phyloP scores from a whole-genome alignment of 1,140 invertebrate genomes.

The Cephus cinctus region DNA sequence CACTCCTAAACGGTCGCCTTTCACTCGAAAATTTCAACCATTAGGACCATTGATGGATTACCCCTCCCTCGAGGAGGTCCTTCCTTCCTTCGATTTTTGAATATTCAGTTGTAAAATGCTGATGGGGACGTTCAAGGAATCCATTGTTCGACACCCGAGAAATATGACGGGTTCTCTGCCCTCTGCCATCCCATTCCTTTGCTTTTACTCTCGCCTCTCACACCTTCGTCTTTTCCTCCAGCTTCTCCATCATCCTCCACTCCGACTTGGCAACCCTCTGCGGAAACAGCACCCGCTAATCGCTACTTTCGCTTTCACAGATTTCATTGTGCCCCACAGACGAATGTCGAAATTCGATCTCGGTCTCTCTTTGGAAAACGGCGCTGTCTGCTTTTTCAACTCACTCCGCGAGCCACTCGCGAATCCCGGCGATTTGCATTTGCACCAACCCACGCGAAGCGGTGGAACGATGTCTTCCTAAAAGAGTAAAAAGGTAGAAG shows the following conservation, averaged over 20 bases:
- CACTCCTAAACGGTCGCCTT: conserved; percentile 29
- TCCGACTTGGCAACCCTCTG: no score
- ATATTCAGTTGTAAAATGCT: conserved; percentile 28
- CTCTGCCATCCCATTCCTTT: conserved; percentile 8
- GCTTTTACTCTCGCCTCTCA: conserved; percentile 1
- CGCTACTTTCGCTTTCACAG: conserved; percentile 3
- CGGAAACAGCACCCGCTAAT: not conserved
- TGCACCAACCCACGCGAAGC: no score
- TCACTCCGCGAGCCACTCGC: no score
- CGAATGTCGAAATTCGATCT: no score
- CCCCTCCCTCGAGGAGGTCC: not conserved
- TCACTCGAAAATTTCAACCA: conserved; percentile 30
- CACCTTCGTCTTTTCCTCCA: not conserved
- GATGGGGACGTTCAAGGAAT: conserved; percentile 28
- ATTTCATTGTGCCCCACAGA: conserved; percentile 1
- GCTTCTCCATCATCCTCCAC: no score
- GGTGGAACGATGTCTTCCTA: no score
- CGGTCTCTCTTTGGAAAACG: no score
- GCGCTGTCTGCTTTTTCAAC: no score
- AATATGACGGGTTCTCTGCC: conserved; percentile 16
- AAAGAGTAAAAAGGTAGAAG: no score
- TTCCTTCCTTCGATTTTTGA: conserved; percentile 21
- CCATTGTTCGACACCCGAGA: conserved; percentile 27
- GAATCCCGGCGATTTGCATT: no score
- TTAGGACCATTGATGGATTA: conserved; percentile 37